Percentiles rank a stretch among this genome's conserved stretches.
Conservation (phyloP, 2,888 invertebrate genomes). For the Druceiella hillmani region DNA sequence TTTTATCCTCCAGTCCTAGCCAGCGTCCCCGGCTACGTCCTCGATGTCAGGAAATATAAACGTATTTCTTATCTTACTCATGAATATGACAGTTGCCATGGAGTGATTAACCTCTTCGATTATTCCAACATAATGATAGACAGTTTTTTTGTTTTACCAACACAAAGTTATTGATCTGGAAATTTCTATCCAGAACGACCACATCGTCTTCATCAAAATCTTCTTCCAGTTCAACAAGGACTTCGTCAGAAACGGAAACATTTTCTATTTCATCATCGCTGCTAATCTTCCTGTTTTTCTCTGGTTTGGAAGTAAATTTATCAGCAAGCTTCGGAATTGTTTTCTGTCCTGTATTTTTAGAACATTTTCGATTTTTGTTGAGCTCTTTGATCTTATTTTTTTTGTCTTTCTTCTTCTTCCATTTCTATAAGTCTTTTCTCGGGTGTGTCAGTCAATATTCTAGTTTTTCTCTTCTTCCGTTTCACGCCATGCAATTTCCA, state of each 20-base stretch:
- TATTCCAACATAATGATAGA: constrained; percentile 20
- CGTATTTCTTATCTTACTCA: constrained; percentile 22
- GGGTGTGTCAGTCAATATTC: constrained; percentile 21
- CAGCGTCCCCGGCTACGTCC: constrained; percentile 12
- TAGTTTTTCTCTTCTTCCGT: constrained; percentile 21
- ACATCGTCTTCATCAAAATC: constrained; percentile 23
- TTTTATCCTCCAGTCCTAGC: constrained; percentile 15
- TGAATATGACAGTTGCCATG: constrained; percentile 24
- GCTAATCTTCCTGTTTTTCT: no score
- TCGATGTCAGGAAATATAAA: constrained; percentile 17
- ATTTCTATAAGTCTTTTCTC: constrained; percentile 19
- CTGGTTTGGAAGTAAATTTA: no score
- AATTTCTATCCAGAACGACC: constrained; percentile 19
- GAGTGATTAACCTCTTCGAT: constrained; percentile 19
- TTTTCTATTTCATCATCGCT: no score
- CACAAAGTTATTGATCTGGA: no score
- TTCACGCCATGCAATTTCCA: constrained; percentile 12
- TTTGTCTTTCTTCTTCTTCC: constrained; percentile 15
- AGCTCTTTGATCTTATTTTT: constrained; percentile 8
- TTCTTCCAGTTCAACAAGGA: no score
- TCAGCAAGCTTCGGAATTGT: neutral
- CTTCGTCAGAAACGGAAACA: no score
- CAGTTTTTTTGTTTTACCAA: constrained; percentile 12
- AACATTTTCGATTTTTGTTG: no score
- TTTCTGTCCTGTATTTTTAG: constrained; percentile 6